These are phyloP conservation scores for Prolemur simus DNA, from an alignment of 2,113 vertebrate genomes.

Conservation along the genomic window DNA sequence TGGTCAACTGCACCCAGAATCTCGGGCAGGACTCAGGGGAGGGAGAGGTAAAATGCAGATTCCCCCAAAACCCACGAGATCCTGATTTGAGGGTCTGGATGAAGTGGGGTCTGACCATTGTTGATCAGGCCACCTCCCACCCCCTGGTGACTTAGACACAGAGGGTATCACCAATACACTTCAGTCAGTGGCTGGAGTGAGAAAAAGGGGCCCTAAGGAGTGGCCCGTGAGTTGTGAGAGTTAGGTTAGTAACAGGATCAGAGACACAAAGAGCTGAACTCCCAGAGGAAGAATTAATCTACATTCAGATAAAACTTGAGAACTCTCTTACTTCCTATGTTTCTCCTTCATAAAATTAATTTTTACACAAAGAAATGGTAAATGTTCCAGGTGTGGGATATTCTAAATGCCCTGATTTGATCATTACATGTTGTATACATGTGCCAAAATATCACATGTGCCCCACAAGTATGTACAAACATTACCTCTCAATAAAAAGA, in stretches of 20 bases:
- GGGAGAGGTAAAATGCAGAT: background rate
- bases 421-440: background rate
- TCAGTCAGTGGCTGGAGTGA: background rate
- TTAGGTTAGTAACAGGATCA: no score
- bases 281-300: background rate
- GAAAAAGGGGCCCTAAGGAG: background rate
- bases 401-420: background rate
- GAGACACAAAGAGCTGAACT: background rate
- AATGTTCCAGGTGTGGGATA: background rate
- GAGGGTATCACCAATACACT: background rate
- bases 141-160: background rate
- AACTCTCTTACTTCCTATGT: background rate
- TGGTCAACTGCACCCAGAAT: background rate
- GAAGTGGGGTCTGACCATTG: rapidly evolving
- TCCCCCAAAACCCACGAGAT: background rate
- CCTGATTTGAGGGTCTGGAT: background rate
- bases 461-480: background rate
- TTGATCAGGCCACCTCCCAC: no score
- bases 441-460: background rate
- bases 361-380: background rate
- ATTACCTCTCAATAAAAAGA: background rate
- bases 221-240: no score
- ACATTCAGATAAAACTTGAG: no score
- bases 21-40: background rate
- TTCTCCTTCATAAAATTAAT: background rate